Conservation (phyloP, 1,140 invertebrate species). For the Bombus sylvicola region DNA sequence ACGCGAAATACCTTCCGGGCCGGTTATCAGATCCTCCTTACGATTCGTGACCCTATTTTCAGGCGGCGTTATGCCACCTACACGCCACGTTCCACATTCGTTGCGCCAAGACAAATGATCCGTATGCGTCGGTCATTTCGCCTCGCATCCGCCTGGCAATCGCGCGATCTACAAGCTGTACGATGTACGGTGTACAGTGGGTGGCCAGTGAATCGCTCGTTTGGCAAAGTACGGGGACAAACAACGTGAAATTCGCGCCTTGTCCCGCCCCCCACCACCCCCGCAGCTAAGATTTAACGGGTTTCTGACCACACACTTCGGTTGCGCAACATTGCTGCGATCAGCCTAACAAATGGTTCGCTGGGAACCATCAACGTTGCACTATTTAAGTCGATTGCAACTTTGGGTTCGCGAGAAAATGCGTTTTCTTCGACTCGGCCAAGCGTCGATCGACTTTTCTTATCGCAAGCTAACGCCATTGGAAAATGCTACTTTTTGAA, state of each 20-base stretch:
- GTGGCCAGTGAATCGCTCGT: conserved; percentile 73
- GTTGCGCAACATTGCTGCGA: conserved; percentile 21
- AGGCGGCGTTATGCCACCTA: conserved; percentile 55
- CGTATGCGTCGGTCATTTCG: conserved; percentile 72
- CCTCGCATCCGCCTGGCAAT: conserved; percentile 74
- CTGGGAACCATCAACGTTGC: conserved; percentile 19
- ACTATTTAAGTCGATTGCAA: conserved; percentile 39
- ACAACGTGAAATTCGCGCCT: conserved; percentile 64
- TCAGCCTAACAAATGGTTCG: conserved; percentile 36
- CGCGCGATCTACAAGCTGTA: conserved; percentile 78
- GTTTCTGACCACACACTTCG: conserved; percentile 63
- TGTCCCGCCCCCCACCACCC: background rate
- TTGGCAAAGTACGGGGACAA: conserved; percentile 55
- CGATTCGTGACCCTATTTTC: conserved; percentile 56
- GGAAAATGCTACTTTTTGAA: background rate
- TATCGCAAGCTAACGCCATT: background rate
- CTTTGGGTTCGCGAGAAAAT: background rate
- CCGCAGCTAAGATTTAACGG: conserved; percentile 41
- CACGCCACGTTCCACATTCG: conserved; percentile 64
- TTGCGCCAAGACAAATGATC: conserved; percentile 74
- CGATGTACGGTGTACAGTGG: conserved; percentile 74
- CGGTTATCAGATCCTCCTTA: conserved; percentile 33
- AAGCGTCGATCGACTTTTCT: background rate
- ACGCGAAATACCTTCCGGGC: conserved; percentile 32
- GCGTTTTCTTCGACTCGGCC: background rate